Base-by-base conservation (phyloP, 2,113 vertebrate species). In the Apeltes quadracus region DNA sequence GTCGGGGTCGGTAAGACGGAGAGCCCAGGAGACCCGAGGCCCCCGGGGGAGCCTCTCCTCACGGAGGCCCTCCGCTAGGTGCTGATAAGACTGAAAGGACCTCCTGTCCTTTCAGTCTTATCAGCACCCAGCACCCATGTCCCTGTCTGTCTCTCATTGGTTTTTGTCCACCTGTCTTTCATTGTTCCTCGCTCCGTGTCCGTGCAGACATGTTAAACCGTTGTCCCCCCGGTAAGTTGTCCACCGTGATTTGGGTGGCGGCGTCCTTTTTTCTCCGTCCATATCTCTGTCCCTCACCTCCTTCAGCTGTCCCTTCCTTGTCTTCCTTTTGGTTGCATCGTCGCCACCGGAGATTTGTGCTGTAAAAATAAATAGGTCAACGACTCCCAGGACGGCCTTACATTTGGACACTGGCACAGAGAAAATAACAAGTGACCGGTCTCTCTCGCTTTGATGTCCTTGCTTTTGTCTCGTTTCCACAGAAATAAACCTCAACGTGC, bases 11-110 rank as follows among this genome's bases (percentile, higher is more conserved):
- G 68, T 46, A 68, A 53, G 63, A 65, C 74, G 76, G 34, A 66
- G 68, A 68, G 34, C 66, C 67, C 69, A 58, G 72, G 78, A 82
- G 86, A 87, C 77, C 71, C 72, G 79, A 82, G 72, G 71, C 84
- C 73, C 84, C 64, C 53, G 43, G 67, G 32, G 76, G 73, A 82
- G 55, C 78, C 57, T 65, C 85, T 65, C 69, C 69, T 61, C 36
- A 41, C 76, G 63, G 76, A 65, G 85, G 65, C 66, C 72, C 55
- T 61, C 23, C 12, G 20, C 27, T 59, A 64, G 75, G 69, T 55
- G 78, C 75, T 41, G 27, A 73, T 76, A 75, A 76, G 53, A 57
- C 61, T 72, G 69, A 77, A 81, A 66, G 36, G 34, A 68, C 58
- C 4, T 5, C 5, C 4, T 5, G 32, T 34, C 6, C 32, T 5